Evolutionary conservation across 1,140 invertebrate species (phyloP).

Genomic region (Phthorimaea operculella): DNA sequence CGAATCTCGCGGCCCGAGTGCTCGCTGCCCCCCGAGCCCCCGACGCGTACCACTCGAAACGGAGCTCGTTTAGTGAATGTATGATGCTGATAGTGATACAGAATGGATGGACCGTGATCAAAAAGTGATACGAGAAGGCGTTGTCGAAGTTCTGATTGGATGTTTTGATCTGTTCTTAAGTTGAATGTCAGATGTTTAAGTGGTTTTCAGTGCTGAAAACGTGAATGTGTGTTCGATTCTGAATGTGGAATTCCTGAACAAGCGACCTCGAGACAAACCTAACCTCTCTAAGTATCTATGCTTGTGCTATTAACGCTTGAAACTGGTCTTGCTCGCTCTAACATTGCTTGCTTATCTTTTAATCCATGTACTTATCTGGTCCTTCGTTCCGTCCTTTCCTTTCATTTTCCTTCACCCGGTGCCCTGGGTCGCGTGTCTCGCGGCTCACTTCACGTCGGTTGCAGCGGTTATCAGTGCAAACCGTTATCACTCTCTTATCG

Average conservation of each 20-base stretch:
- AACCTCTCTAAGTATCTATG: slow-evolving; percentile 1
- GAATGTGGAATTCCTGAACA: neutral
- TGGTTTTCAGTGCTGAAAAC: neutral
- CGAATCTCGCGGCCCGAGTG: slow-evolving; percentile 14
- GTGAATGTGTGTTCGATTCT: neutral
- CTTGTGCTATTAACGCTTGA: neutral
- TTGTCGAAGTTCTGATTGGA: neutral
- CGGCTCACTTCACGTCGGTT: slow-evolving; percentile 18
- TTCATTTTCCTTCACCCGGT: neutral
- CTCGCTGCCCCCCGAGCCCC: slow-evolving; percentile 7
- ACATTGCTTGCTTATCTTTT: no score
- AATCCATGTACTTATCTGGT: neutral
- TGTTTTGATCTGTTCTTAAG: neutral
- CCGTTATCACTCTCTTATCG: slow-evolving; percentile 50
- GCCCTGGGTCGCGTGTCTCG: neutral
- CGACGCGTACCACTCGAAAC: neutral
- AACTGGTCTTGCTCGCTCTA: neutral
- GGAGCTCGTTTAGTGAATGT: slow-evolving; percentile 20
- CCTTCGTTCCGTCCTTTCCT: slow-evolving; percentile 6
- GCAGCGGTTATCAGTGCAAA: slow-evolving; percentile 41
- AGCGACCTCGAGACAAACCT: neutral
- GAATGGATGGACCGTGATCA: neutral
- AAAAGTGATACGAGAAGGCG: neutral
- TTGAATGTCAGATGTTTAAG: neutral
- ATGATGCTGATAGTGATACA: slow-evolving; percentile 2